These are phyloP conservation scores for Lepidotrigona ventralis DNA, from an alignment of 1,140 invertebrate species.

Conservation along the genomic window DNA sequence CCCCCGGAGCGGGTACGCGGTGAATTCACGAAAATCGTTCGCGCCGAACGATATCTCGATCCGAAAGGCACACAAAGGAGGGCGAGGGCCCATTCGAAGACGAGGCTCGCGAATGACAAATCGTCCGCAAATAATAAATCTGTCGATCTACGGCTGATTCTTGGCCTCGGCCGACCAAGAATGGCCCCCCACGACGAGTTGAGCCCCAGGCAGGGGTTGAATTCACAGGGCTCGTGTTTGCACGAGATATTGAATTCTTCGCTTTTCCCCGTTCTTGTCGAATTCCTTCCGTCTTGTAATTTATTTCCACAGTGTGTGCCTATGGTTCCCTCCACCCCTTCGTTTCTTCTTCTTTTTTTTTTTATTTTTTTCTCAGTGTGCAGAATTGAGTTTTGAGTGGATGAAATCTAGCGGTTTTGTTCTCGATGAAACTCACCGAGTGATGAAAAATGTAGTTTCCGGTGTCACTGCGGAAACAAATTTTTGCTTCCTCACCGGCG, in stretches of 20 bases:
- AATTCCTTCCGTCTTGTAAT: not conserved
- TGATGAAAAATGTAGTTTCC: no score
- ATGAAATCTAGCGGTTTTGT: no score
- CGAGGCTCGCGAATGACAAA: slow-evolving; percentile 61
- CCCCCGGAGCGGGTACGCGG: no score
- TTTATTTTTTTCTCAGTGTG: no score
- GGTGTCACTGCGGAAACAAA: no score
- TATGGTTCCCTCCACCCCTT: no score
- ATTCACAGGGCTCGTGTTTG: slow-evolving; percentile 38
- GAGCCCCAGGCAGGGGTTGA: not conserved
- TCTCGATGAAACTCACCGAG: no score
- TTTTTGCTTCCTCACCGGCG: no score
- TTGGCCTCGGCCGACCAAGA: not conserved
- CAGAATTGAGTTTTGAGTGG: no score
- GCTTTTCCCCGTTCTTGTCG: slow-evolving; percentile 8
- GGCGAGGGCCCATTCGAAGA: slow-evolving; percentile 39
- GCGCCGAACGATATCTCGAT: slow-evolving; percentile 57
- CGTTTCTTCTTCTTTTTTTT: no score
- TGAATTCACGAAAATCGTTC: slow-evolving; percentile 1
- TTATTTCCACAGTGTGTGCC: not conserved
- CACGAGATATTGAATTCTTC: slow-evolving; percentile 57
- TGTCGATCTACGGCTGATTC: slow-evolving; percentile 29
- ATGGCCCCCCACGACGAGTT: not conserved
- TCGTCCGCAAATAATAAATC: slow-evolving; percentile 64
- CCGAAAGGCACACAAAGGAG: slow-evolving; percentile 54